These are phyloP conservation scores for Drosophila limbata DNA, from an alignment of 2,888 invertebrate species.

Conservation along the genomic window DNA sequence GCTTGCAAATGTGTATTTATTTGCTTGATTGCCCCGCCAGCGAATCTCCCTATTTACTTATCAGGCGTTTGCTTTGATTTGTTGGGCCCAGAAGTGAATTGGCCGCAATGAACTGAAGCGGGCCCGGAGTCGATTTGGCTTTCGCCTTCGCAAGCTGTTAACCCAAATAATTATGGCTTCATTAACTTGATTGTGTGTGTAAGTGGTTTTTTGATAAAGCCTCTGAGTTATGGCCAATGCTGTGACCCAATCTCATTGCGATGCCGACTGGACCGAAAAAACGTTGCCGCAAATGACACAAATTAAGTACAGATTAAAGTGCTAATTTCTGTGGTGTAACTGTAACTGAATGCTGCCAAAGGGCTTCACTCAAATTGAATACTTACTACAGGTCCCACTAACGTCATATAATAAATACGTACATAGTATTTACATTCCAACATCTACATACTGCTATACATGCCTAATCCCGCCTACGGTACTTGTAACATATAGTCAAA, in stretches of 20 bases:
- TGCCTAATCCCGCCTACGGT: constrained; percentile 32
- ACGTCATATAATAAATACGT: constrained; percentile 9
- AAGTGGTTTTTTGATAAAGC: constrained; percentile 80
- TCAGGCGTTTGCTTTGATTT: constrained; percentile 71
- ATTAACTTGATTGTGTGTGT: constrained; percentile 79
- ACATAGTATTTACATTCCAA: not conserved
- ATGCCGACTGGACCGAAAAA: constrained; percentile 37
- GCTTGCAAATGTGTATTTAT: constrained; percentile 71
- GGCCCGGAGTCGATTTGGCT: constrained; percentile 25
- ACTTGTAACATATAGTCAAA: constrained; percentile 11
- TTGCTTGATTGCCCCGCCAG: constrained; percentile 27
- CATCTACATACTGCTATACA: constrained; percentile 2
- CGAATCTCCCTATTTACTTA: constrained; percentile 49
- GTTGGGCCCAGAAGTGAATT: constrained; percentile 60
- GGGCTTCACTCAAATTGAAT: constrained; percentile 54
- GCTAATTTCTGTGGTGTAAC: constrained; percentile 46
- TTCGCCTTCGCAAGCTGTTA: constrained; percentile 74
- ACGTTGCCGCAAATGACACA: constrained; percentile 67
- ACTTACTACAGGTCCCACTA: constrained; percentile 5
- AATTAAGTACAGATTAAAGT: constrained; percentile 74
- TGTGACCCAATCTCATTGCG: constrained; percentile 18
- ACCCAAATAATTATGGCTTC: constrained; percentile 81
- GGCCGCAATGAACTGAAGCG: constrained; percentile 59
- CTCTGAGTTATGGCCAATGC: constrained; percentile 65
- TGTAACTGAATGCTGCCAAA: constrained; percentile 55